phyloP scores from a whole-genome alignment of 2,888 invertebrate species.

The Lumbricus terrestris region DNA sequence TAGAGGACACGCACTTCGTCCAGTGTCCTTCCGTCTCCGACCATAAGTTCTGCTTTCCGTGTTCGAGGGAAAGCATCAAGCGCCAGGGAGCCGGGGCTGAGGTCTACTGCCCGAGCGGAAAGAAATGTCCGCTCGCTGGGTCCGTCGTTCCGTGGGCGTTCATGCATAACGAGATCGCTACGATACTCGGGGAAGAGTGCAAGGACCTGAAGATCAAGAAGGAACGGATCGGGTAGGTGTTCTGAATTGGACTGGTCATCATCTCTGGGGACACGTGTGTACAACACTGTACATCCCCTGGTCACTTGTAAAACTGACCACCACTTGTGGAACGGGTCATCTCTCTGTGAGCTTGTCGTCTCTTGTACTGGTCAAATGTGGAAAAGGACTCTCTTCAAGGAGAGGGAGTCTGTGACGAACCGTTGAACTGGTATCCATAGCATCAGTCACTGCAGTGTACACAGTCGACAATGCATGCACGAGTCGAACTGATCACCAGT shows the following conservation, averaged over 20 bases:
- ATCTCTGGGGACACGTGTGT: too few relatives aligned
- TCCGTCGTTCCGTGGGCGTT: conserved; percentile 99
- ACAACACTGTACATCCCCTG: too few relatives aligned
- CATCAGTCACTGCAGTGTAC: background rate
- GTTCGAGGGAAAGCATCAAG: conserved; percentile 96
- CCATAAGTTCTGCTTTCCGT: conserved; percentile 99
- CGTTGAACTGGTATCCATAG: background rate
- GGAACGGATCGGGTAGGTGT: conserved; percentile 27
- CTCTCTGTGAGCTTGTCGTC: background rate
- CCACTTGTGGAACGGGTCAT: background rate
- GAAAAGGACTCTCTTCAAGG: too few relatives aligned
- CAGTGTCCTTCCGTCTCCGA: conserved; percentile 96
- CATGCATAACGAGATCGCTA: conserved; percentile 98
- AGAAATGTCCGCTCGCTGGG: conserved; percentile 90
- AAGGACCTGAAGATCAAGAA: conserved; percentile 43
- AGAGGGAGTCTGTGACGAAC: background rate
- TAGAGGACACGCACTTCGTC: conserved; percentile 99
- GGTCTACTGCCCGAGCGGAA: conserved; percentile 98
- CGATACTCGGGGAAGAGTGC: conserved; percentile 70
- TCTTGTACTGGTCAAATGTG: background rate
- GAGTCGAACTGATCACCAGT: background rate
- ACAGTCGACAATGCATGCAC: too few relatives aligned
- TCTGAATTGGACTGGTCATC: background rate
- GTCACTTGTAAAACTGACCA: background rate
- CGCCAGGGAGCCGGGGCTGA: conserved; percentile 86